Evolutionary conservation across 2,797 vertebrate genomes (phyloP).

Genomic region (Fringilla coelebs): DNA sequence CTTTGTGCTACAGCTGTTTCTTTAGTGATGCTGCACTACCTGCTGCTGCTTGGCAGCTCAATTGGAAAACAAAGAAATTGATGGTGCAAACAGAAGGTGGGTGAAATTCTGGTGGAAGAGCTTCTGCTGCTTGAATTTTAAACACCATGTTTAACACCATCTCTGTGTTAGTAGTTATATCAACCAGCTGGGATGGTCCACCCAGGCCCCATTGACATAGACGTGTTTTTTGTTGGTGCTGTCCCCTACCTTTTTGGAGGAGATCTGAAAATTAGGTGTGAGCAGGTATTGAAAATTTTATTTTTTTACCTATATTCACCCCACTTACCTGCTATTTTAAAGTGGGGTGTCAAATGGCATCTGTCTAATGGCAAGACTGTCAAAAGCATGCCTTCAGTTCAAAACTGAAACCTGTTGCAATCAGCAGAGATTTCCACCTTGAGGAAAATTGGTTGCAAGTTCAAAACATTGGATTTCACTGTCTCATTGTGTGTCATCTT

Average conservation of each 20-base stretch:
- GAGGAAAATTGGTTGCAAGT: not conserved
- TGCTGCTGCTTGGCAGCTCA: not conserved
- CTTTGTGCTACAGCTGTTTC: rapidly evolving
- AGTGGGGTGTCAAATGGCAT: not conserved
- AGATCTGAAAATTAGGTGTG: not conserved
- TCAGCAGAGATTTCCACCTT: not conserved
- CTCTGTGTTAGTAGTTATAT: too few relatives aligned
- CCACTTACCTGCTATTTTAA: not conserved
- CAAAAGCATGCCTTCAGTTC: not conserved
- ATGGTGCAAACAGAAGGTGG: not conserved
- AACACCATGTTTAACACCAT: rapidly evolving
- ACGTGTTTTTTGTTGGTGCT: rapidly evolving
- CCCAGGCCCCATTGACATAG: rapidly evolving
- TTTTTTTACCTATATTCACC: not conserved
- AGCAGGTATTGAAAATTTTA: not conserved
- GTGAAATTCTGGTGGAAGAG: not conserved
- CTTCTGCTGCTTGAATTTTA: not conserved
- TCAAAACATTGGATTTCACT: not conserved
- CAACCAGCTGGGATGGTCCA: too few relatives aligned
- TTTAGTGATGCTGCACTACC: not conserved
- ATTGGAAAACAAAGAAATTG: not conserved
- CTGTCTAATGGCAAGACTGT: rapidly evolving
- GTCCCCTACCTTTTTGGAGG: rapidly evolving
- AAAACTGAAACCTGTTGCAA: not conserved
- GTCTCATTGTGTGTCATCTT: not conserved